phyloP scores from a whole-genome alignment of 2,797 vertebrate species.

The Enteromius radiatus region DNA sequence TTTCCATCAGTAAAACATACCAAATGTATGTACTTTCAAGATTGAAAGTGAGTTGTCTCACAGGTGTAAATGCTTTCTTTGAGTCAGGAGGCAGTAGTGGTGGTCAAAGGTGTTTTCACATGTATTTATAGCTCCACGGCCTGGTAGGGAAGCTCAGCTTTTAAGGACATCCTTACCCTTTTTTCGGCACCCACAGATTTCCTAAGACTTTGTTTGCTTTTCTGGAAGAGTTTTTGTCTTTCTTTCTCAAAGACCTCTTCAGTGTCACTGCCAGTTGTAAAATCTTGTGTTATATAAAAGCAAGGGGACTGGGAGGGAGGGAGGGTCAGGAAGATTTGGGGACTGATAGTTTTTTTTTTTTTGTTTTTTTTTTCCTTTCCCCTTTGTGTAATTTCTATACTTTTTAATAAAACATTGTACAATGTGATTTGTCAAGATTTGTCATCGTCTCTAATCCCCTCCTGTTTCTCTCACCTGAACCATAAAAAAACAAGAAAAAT shows the following conservation, averaged over 20 bases:
- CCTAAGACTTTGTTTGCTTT: not conserved
- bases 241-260: constrained; percentile 51
- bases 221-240: constrained; percentile 46
- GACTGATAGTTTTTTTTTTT: constrained; percentile 55
- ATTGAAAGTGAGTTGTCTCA: constrained; percentile 57
- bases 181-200: not conserved
- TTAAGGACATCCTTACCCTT: constrained; percentile 37
- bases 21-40: not conserved
- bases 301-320: constrained; percentile 30
- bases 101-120: constrained; percentile 12
- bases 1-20: not conserved
- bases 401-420: constrained; percentile 77
- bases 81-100: constrained; percentile 69
- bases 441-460: not conserved
- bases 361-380: not conserved
- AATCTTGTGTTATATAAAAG: constrained; percentile 61
- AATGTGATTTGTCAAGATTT: constrained; percentile 34
- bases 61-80: constrained; percentile 74
- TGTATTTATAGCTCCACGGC: constrained; percentile 64
- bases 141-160: constrained; percentile 7
- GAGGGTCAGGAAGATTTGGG: constrained; percentile 14
- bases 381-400: constrained; percentile 60
- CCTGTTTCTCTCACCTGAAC: not conserved
- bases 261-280: constrained; percentile 73
- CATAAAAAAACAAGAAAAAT: constrained; percentile 9